phyloP scores from a whole-genome alignment of 2,113 vertebrate species.

The Hemichromis elongatus region DNA sequence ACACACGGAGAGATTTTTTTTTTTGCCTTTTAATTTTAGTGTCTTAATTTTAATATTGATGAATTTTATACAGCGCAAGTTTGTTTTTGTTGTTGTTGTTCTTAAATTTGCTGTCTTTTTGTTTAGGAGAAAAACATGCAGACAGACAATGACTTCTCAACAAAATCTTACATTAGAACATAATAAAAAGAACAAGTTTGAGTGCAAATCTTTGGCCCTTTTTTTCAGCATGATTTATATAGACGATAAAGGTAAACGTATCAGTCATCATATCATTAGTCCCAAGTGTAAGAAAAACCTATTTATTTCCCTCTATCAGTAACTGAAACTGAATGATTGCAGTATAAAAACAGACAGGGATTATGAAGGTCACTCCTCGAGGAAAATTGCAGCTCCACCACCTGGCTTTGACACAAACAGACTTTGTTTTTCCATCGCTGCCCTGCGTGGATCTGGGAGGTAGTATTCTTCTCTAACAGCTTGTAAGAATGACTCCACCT shows the following conservation, averaged over 20 bases:
- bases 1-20: background rate
- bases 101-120: fast-evolving
- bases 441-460: slow-evolving; percentile 58
- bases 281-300: background rate
- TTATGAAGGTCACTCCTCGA: slow-evolving; percentile 69
- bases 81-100: background rate
- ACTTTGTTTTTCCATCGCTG: slow-evolving; percentile 70
- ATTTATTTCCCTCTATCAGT: background rate
- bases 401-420: slow-evolving; percentile 92
- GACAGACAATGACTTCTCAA: background rate
- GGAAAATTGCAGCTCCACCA: slow-evolving; percentile 83
- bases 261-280: background rate
- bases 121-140: background rate
- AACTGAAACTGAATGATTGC: background rate
- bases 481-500: slow-evolving; percentile 79
- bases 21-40: background rate
- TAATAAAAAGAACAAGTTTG: background rate
- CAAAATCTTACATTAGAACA: background rate
- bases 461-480: slow-evolving; percentile 84
- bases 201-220: background rate
- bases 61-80: slow-evolving; percentile 1
- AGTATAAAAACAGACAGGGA: background rate
- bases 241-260: background rate
- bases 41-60: background rate
- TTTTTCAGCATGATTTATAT: background rate